Evolutionary conservation across 2,113 vertebrate genomes (phyloP), one percentile per base, ranked within the genome.

Genomic region (Micronycteris hirsuta): DNA sequence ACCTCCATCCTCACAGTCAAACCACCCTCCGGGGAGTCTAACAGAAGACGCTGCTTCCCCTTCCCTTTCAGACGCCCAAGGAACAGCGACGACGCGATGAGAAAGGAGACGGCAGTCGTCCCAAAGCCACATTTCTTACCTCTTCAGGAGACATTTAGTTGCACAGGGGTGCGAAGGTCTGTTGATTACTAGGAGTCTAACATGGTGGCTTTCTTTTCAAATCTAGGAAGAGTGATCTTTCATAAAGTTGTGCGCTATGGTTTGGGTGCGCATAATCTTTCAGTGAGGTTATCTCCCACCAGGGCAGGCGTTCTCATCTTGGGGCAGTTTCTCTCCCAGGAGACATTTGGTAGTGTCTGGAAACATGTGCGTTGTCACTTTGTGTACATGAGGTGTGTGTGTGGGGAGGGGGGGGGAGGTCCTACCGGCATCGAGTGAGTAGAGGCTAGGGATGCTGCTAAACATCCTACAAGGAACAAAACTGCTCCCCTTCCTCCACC

Each of bases 181-280:
- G 0, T 20, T 77, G 54, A 52, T 49, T 49, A 5, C 0, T 17
- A 5, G 31, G 90, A 95, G 84, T 96, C 96, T 96, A 86, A 88
- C 28, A 33, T 84, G n/a, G 9, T 90, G 87, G 33, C 95, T 97
- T 95, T 97, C 19, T 93, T 93, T 95, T 90, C 0, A 26, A 61
- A 89, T 89, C 95, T 92, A 96, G 41, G n/a, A 96, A 76, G 76
- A 76, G 56, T 95, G 82, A 67, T 33, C 63, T 85, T 52, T 93
- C 87, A 85, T 97, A 91, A 97, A 97, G 26, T 76, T 94, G 10
- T 86, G 70, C 36, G 70, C 38, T 87, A 1, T 70, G 28, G 43
- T 52, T 63, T 70, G n/a, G 24, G 58, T 26, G 24, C 4, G 4
- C 58, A 12, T 28, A 26, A 61, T 28, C 58, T 61, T 61, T 12